Conservation (phyloP, 2,797 vertebrate genomes). For the Coilia nasus region DNA sequence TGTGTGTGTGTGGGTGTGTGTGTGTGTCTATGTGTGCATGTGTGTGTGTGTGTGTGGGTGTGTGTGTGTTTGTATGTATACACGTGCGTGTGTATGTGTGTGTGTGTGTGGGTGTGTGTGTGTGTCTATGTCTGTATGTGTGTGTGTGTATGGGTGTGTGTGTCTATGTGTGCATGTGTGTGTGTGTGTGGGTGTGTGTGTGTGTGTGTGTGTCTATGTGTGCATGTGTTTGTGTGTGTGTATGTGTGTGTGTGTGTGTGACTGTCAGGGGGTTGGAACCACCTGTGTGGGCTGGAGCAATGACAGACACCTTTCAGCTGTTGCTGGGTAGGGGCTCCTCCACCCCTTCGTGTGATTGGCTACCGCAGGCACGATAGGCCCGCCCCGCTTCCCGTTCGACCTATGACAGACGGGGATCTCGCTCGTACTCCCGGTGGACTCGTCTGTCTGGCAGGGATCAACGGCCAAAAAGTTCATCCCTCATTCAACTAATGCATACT, state of each 20-base stretch:
- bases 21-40: conserved; percentile 19
- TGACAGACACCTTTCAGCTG: conserved; percentile 59
- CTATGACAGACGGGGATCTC: conserved; percentile 54
- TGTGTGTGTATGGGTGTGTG: conserved; percentile 29
- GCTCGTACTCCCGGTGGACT: not conserved
- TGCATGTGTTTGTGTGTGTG: not conserved
- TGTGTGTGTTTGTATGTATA: not conserved
- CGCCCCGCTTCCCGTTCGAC: conserved; percentile 56
- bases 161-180: conserved; percentile 27
- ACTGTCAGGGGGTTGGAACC: conserved; percentile 41
- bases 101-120: conserved; percentile 35
- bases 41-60: too few relatives aligned
- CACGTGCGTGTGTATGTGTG: conserved; percentile 27
- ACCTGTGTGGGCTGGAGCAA: conserved; percentile 63
- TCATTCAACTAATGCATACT: conserved; percentile 42
- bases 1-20: not conserved
- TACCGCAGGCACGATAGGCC: conserved; percentile 38
- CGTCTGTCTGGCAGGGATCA: conserved; percentile 23
- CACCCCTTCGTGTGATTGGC: conserved; percentile 73
- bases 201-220: not conserved
- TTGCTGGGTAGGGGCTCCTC: conserved; percentile 74
- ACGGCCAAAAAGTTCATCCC: conserved; percentile 47
- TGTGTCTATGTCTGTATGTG: too few relatives aligned
- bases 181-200: not conserved
- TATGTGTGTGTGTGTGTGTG: not conserved